A percentile compares a stretch with the other conserved stretches of the same genome.
These are phyloP conservation scores for Rutilus rutilus DNA, from an alignment of 2,113 vertebrate genomes.

Conservation along the genomic window DNA sequence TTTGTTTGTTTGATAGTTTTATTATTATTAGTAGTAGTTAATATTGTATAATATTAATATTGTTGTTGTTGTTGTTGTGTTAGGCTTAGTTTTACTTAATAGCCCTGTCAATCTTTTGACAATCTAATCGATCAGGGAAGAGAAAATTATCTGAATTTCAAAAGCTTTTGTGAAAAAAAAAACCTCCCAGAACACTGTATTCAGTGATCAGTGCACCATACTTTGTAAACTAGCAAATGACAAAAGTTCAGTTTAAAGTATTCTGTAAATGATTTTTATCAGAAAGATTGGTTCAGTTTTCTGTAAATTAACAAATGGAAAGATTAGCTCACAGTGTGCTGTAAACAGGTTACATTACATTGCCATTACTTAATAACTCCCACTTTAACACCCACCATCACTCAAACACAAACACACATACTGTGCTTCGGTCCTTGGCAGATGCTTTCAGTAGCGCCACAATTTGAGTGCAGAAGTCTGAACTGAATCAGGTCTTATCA, in stretches of 20 bases:
- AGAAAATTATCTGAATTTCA: neutral
- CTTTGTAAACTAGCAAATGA: neutral
- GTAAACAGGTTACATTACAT: neutral
- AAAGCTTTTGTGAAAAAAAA: too few species aligned
- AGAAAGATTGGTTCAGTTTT: neutral
- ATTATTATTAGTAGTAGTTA: too few species aligned
- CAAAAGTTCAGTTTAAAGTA: neutral
- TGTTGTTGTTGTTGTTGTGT: too few species aligned
- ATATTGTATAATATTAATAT: too few species aligned
- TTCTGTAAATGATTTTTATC: neutral
- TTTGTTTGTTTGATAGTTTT: too few species aligned
- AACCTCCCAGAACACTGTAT: neutral
- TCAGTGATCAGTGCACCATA: neutral
- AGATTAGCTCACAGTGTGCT: neutral
- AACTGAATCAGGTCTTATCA: constrained; percentile 64
- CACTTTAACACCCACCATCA: constrained; percentile 37
- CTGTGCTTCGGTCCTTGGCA: neutral
- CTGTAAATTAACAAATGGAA: neutral
- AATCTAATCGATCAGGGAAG: neutral
- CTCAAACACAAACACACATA: constrained; percentile 27
- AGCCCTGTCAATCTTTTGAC: neutral
- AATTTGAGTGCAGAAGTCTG: constrained; percentile 22
- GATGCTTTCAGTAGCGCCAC: constrained; percentile 32
- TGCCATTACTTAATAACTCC: constrained; percentile 14
- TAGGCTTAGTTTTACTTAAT: too few species aligned